A percentile compares a stretch with the other conserved stretches of the same genome.
phyloP scores from a whole-genome alignment of 2,888 invertebrate genomes.

The Dorcus parallelipipedus region DNA sequence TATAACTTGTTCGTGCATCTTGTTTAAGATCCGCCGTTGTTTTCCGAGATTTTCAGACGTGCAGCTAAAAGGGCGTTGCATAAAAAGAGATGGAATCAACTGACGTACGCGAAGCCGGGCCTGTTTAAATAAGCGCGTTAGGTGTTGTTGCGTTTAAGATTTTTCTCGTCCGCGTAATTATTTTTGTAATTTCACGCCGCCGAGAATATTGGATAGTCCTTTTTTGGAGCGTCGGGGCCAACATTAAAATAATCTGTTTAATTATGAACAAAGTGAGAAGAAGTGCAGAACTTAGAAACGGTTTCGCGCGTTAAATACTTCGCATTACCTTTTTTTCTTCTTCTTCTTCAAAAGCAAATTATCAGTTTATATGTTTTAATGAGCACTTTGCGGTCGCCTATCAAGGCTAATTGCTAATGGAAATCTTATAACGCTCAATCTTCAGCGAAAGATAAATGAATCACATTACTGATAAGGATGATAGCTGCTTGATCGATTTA shows the following conservation, averaged over 20 bases:
- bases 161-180: constrained; percentile 17
- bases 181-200: constrained; percentile 22
- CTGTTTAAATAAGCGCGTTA: constrained; percentile 31
- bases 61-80: background rate
- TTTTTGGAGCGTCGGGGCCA: constrained; percentile 8
- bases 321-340: background rate
- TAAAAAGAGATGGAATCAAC: background rate
- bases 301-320: constrained; percentile 6
- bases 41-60: constrained; percentile 9
- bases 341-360: constrained; percentile 7
- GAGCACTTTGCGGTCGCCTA: background rate
- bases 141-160: constrained; percentile 9
- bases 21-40: constrained; percentile 29
- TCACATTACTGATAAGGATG: no score
- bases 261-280: constrained; percentile 8
- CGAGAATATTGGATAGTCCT: constrained; percentile 15
- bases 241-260: constrained; percentile 17
- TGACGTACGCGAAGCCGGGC: constrained; percentile 8
- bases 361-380: constrained; percentile 18
- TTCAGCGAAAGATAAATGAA: background rate
- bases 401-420: background rate
- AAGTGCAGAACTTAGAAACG: constrained; percentile 6
- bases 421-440: background rate
- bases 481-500: no score
- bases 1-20: constrained; percentile 41